Conservation (phyloP, 2,113 vertebrate genomes). For the Sceloporus undulatus region DNA sequence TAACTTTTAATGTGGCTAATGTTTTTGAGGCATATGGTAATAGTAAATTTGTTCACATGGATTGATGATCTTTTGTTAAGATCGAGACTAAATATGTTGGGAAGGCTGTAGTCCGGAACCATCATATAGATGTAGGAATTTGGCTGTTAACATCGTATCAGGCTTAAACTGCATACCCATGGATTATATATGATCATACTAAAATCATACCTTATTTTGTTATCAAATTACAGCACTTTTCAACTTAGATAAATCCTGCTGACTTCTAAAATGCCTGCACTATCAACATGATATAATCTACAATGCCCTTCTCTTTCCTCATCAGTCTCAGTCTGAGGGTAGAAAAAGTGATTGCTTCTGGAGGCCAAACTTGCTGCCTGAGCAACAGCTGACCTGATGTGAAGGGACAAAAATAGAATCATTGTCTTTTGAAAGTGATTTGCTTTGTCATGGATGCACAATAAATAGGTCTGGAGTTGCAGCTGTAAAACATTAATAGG, state of each 20-base stretch:
- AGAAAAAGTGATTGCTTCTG: slow-evolving; percentile 1
- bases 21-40: neutral
- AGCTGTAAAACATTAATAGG: slow-evolving; percentile 12
- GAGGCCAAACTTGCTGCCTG: neutral
- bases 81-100: too few species aligned
- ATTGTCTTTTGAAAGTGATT: slow-evolving; percentile 39
- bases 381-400: slow-evolving; percentile 37
- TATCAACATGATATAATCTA: neutral
- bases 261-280: neutral
- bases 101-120: neutral
- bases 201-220: neutral
- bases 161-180: neutral
- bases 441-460: neutral
- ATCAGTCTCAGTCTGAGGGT: neutral
- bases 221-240: neutral
- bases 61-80: neutral
- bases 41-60: neutral
- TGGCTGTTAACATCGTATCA: neutral
- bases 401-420: slow-evolving; percentile 16
- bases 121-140: neutral
- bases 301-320: neutral
- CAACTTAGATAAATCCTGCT: neutral
- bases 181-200: neutral
- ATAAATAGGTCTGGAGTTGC: neutral
- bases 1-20: neutral